These are phyloP conservation scores for Tachina fera DNA, from an alignment of 2,888 invertebrate genomes.

Conservation along the genomic window DNA sequence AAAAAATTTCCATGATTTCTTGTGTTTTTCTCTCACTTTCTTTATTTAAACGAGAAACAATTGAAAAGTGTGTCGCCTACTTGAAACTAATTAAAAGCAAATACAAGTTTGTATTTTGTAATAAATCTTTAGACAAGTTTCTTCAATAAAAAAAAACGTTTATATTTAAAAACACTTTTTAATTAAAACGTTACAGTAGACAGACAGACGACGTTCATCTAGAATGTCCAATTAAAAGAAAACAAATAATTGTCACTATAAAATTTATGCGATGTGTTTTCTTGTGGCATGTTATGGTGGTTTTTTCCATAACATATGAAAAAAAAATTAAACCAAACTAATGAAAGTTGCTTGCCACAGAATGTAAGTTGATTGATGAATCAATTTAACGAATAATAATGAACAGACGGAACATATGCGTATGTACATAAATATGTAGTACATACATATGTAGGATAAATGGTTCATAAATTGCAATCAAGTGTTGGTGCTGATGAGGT, in stretches of 20 bases:
- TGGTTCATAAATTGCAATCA: slow-evolving; percentile 49
- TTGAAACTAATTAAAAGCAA: slow-evolving; percentile 28
- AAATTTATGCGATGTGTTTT: slow-evolving; percentile 24
- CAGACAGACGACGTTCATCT: background rate
- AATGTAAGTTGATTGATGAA: slow-evolving; percentile 48
- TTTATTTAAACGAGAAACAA: background rate
- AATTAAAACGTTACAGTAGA: slow-evolving; percentile 60
- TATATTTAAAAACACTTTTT: slow-evolving; percentile 56
- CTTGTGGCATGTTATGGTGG: slow-evolving; percentile 9
- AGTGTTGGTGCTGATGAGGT: background rate
- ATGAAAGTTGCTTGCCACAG: slow-evolving; percentile 47
- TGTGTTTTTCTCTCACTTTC: background rate
- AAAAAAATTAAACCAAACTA: slow-evolving; percentile 38
- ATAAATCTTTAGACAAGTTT: slow-evolving; percentile 33
- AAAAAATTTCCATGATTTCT: background rate
- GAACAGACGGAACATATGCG: slow-evolving; percentile 1
- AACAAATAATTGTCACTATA: slow-evolving; percentile 60
- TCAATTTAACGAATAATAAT: slow-evolving; percentile 43
- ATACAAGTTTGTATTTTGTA: slow-evolving; percentile 8
- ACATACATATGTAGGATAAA: background rate
- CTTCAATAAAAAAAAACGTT: background rate
- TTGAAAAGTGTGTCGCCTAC: slow-evolving; percentile 8
- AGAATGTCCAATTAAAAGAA: slow-evolving; percentile 4
- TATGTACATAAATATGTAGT: background rate
- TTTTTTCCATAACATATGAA: background rate